Base-by-base conservation (phyloP, 2,113 vertebrate genomes). In the Megaceryle torquata region DNA sequence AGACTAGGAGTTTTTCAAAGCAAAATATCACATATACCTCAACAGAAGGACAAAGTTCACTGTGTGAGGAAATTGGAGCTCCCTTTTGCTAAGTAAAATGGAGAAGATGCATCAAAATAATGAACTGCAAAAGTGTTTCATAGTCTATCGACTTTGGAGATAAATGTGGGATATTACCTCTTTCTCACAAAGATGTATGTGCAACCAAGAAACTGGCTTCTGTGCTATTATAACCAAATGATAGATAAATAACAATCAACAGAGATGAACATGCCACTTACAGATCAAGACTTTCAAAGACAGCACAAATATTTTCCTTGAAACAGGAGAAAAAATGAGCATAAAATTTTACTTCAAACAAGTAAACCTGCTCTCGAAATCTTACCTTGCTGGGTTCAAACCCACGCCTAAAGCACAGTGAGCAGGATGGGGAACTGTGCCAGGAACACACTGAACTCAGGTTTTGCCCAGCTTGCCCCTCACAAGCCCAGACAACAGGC, bases 361-460 rank as follows among this genome's bases (percentile, higher is more conserved):
- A 5, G 4, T 18, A 10, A 21, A 35, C 21, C 53, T 35, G 28
- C 33, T 84, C 75, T 61, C 41, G 26, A 71, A 48, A 71, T 5
- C 6, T 75, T 51, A 10, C 51, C 9, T 89, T 71, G 21, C 46
- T 57, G 41, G 18, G 51, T 13, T 53, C 89, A 37, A 35, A 15
- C 8, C 35, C 46, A 22, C 11, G 64, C 17, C 54, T 54, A 64
- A 79, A 82, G 22, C 31, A 33, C 3, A n/a, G n/a, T 19, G 15
- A 64, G 43, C 43, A 51, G 48, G 37, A 48, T 1, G 1, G 26
- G 37, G 29, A 74, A 26, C n/a, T 25, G 33, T 0, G 2, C 22
- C 41, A 77, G 53, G 31, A 28, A 61, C 18, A 39, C 0, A 0
- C 2, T 0, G 1, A 17, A n/a, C 25, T 59, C 33, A n/a, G 24